A percentile compares a stretch with the other conserved stretches of the same genome.
These are phyloP conservation scores for Tipula unca DNA, from an alignment of 2,888 invertebrate genomes.

Conservation along the genomic window DNA sequence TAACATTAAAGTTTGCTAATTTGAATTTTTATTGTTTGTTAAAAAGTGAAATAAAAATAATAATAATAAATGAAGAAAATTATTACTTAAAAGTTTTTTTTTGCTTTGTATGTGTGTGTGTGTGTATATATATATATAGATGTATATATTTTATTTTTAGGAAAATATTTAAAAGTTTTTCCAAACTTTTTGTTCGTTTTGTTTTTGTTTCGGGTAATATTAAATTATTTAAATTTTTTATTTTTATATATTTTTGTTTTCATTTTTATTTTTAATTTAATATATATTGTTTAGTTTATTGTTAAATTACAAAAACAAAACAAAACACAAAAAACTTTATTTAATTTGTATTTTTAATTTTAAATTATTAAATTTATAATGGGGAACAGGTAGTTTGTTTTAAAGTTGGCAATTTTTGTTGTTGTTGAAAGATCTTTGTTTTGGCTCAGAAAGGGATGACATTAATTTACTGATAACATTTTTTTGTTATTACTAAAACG, in stretches of 20 bases:
- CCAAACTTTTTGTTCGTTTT: not conserved
- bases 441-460: not conserved
- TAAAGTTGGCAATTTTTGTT: not conserved
- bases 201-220: not conserved
- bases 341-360: not conserved
- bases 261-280: not conserved
- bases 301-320: not conserved
- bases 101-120: not conserved
- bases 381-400: slow-evolving; percentile 14
- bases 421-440: not conserved
- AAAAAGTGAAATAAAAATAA: slow-evolving; percentile 14
- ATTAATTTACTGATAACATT: not conserved
- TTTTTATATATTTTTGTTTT: not conserved
- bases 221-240: not conserved
- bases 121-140: not conserved
- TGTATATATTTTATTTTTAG: not conserved
- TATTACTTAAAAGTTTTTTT: not conserved
- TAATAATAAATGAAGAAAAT: slow-evolving; percentile 9
- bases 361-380: not conserved
- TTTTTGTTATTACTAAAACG: not conserved
- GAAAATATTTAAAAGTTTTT: slow-evolving; percentile 8
- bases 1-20: slow-evolving; percentile 14
- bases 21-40: slow-evolving; percentile 14
- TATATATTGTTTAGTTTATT: slow-evolving; percentile 9
- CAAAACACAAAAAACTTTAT: not conserved